phyloP scores from a whole-genome alignment of 2,113 vertebrate species.

The Nerophis lumbriciformis region DNA sequence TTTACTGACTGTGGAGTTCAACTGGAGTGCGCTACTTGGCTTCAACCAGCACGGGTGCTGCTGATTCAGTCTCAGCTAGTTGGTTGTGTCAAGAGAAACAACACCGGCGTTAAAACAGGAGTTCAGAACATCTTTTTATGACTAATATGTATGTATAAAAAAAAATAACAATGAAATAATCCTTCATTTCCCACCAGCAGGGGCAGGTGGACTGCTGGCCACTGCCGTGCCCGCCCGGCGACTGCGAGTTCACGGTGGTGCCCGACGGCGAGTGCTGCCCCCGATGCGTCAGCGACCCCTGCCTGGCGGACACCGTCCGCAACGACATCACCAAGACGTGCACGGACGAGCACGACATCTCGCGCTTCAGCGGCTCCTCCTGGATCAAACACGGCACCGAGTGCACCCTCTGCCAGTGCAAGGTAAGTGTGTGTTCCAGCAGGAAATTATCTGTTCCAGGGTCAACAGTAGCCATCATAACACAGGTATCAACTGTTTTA shows the following conservation, averaged over 20 bases:
- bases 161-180: too few relatives aligned
- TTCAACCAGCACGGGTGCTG: too few relatives aligned
- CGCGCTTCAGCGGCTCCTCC: slow-evolving; percentile 93
- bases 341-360: slow-evolving; percentile 85
- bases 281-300: slow-evolving; percentile 88
- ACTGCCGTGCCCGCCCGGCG: slow-evolving; percentile 82
- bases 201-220: slow-evolving; percentile 98
- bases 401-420: slow-evolving; percentile 96
- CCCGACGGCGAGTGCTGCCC: slow-evolving; percentile 91
- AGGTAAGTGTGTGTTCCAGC: slow-evolving; percentile 46
- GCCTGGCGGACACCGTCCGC: slow-evolving; percentile 87
- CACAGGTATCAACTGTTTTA: too few relatives aligned
- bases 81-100: too few relatives aligned
- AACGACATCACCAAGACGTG: slow-evolving; percentile 98
- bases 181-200: slow-evolving; percentile 67
- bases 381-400: slow-evolving; percentile 97
- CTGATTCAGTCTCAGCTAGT: too few relatives aligned
- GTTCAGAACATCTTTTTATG: too few relatives aligned
- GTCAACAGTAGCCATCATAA: too few relatives aligned
- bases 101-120: too few relatives aligned
- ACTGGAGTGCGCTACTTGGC: too few relatives aligned
- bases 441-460: too few relatives aligned
- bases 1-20: too few relatives aligned
- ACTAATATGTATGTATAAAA: too few relatives aligned
- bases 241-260: slow-evolving; percentile 90